A percentile compares a stretch with the other conserved stretches of the same genome.
phyloP scores from a whole-genome alignment of 2,888 invertebrate species.

The Macrosoma leucophasiata region DNA sequence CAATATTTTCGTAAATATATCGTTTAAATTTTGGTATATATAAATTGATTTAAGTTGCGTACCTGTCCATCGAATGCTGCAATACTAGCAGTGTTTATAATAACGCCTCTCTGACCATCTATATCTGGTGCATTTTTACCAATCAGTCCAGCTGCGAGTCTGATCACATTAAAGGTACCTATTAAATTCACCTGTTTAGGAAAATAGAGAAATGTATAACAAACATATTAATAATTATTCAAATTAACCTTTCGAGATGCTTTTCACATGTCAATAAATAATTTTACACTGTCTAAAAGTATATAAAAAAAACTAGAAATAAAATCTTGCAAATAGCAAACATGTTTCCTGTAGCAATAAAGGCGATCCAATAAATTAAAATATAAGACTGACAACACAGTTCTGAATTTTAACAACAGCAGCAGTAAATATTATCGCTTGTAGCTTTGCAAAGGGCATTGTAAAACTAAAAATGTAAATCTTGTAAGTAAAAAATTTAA shows the following conservation, averaged over 20 bases:
- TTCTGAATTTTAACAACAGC: too few relatives aligned
- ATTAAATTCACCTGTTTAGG: constrained; percentile 86
- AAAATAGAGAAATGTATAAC: neutral
- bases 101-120: constrained; percentile 93
- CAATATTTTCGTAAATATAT: neutral
- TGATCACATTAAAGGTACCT: constrained; percentile 96
- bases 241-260: too few relatives aligned
- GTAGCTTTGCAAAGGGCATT: too few relatives aligned
- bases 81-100: constrained; percentile 96
- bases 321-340: too few relatives aligned
- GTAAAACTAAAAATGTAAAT: too few relatives aligned
- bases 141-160: constrained; percentile 89
- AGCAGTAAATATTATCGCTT: too few relatives aligned
- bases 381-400: too few relatives aligned
- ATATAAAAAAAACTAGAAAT: too few relatives aligned
- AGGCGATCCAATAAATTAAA: too few relatives aligned
- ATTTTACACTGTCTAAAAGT: too few relatives aligned
- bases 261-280: too few relatives aligned
- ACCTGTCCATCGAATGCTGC: constrained; percentile 94
- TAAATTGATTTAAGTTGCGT: constrained; percentile 1
- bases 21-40: neutral
- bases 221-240: neutral
- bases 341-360: too few relatives aligned
- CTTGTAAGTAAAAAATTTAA: constrained; percentile 1
- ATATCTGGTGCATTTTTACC: constrained; percentile 87